Conservation (phyloP, 2,113 vertebrate genomes). For the Ageneiosus marmoratus region DNA sequence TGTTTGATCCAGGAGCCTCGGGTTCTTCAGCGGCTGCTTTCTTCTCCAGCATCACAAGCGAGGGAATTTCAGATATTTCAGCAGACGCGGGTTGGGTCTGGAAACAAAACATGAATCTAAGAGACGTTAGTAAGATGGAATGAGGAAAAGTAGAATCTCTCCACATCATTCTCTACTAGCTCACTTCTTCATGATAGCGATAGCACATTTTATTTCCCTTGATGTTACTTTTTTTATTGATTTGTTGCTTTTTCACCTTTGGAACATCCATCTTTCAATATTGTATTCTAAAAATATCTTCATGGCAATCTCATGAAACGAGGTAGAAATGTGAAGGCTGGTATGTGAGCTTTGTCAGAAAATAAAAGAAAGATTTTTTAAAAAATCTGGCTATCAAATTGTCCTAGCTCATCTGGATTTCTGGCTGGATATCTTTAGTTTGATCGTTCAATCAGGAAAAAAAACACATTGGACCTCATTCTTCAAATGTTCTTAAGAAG, state of each 20-base stretch:
- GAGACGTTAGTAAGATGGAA: not conserved
- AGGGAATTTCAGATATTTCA: slow-evolving; percentile 6
- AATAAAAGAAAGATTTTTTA: too few relatives aligned
- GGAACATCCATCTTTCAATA: not conserved
- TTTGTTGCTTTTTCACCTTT: not conserved
- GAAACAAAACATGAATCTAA: not conserved
- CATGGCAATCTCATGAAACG: not conserved
- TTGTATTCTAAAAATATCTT: not conserved
- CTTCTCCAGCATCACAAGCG: not conserved
- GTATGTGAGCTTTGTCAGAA: not conserved
- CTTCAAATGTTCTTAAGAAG: too few relatives aligned
- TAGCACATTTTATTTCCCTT: not conserved
- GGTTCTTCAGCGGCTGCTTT: not conserved
- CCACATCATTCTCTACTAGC: not conserved
- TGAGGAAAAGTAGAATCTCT: not conserved
- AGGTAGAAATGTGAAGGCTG: not conserved
- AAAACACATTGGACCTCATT: too few relatives aligned
- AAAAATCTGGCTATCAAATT: too few relatives aligned
- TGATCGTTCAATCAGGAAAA: too few relatives aligned
- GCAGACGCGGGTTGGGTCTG: not conserved
- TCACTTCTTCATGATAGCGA: not conserved
- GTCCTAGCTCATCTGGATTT: not conserved
- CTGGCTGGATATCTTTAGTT: not conserved
- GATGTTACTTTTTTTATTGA: not conserved
- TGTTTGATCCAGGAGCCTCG: not conserved